phyloP scores from a whole-genome alignment of 2,113 vertebrate genomes.

The Chinchilla lanigera region DNA sequence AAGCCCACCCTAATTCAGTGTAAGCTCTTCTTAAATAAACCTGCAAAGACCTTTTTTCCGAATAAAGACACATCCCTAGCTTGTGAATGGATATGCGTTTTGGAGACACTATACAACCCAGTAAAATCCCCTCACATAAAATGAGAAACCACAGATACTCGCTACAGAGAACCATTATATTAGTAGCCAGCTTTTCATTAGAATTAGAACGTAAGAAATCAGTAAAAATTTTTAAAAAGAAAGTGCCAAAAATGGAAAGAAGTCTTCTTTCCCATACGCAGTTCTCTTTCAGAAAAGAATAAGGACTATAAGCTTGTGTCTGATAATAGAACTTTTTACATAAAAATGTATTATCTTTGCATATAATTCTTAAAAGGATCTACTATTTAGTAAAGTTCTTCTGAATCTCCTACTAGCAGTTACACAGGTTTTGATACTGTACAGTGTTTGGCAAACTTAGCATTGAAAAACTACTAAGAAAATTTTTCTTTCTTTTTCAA shows the following conservation, averaged over 20 bases:
- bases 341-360: not conserved
- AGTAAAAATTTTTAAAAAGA: not conserved
- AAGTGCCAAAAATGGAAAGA: constrained; percentile 29
- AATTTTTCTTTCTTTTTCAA: constrained; percentile 79
- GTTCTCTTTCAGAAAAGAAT: constrained; percentile 38
- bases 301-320: constrained; percentile 17
- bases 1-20: not conserved
- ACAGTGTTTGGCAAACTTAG: not conserved
- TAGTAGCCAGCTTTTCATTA: not conserved
- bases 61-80: not conserved
- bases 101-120: not conserved
- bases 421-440: not conserved
- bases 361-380: constrained; percentile 39
- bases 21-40: constrained; percentile 2
- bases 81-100: not conserved
- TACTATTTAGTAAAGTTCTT: not conserved
- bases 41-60: not conserved
- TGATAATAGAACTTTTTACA: constrained; percentile 23
- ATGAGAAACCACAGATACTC: constrained; percentile 10
- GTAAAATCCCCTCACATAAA: not conserved
- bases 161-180: not conserved
- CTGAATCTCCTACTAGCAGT: constrained; percentile 29
- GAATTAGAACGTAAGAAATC: not conserved
- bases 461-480: constrained; percentile 67
- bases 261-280: not conserved